Conservation (phyloP, 2,888 invertebrate species). For the Platycnemis pennipes region DNA sequence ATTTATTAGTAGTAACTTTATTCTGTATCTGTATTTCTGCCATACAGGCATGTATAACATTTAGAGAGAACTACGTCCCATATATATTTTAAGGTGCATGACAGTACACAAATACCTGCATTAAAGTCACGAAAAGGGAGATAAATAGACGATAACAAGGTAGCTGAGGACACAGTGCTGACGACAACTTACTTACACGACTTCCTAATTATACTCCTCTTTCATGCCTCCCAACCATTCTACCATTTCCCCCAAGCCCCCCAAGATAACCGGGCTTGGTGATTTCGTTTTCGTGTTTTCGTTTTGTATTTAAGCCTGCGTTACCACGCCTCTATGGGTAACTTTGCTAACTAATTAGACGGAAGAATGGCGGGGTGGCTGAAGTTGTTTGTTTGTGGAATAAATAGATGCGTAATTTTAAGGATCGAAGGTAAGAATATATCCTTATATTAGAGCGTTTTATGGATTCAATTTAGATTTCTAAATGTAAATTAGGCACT, state of each 20-base stretch:
- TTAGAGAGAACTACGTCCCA: too few species aligned
- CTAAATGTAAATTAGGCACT: not conserved
- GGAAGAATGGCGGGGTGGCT: not conserved
- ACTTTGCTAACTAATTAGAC: not conserved
- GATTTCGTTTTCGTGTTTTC: not conserved
- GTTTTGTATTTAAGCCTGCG: slow-evolving; percentile 7
- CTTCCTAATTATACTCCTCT: not conserved
- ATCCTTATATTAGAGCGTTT: not conserved
- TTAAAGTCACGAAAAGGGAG: too few species aligned
- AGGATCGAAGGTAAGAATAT: not conserved
- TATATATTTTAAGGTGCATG: too few species aligned
- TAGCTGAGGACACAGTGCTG: too few species aligned
- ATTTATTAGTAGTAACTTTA: not conserved
- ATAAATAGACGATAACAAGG: too few species aligned
- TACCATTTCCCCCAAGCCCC: not conserved
- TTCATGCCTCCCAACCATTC: not conserved
- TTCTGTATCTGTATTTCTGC: too few species aligned
- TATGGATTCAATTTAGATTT: not conserved
- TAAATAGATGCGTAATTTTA: not conserved
- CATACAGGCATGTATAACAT: too few species aligned
- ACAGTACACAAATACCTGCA: too few species aligned
- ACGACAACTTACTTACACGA: not conserved
- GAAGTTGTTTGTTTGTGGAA: not conserved
- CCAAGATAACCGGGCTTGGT: not conserved
- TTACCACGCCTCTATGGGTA: slow-evolving; percentile 43